Evolutionary conservation across 1,140 invertebrate genomes (phyloP).

Genomic region (Maniola jurtina): DNA sequence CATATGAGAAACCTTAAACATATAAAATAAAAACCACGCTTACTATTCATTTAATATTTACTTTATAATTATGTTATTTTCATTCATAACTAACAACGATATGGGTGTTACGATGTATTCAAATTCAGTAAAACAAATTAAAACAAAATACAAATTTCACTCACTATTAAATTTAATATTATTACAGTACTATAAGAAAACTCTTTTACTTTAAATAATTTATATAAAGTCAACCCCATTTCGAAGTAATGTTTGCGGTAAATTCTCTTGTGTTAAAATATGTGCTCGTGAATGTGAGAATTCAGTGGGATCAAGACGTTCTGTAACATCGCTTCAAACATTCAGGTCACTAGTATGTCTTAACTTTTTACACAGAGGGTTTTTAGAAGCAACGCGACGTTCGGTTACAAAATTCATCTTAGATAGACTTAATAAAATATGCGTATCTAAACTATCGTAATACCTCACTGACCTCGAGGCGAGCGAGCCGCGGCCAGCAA

Average conservation of each 20-base stretch:
- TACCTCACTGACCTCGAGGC: slow-evolving; percentile 45
- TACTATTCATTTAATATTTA: slow-evolving; percentile 79
- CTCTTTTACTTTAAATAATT: slow-evolving; percentile 75
- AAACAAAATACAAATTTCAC: slow-evolving; percentile 78
- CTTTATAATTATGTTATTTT: slow-evolving; percentile 79
- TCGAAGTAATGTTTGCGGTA: slow-evolving; percentile 64
- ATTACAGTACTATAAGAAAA: slow-evolving; percentile 77
- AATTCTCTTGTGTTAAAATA: slow-evolving; percentile 62
- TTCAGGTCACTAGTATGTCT: slow-evolving; percentile 79
- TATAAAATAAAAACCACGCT: slow-evolving; percentile 68
- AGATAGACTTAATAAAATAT: slow-evolving; percentile 78
- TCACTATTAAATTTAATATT: slow-evolving; percentile 79
- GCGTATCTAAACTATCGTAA: slow-evolving; percentile 75
- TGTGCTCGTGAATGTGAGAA: slow-evolving; percentile 75
- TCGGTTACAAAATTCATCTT: slow-evolving; percentile 78
- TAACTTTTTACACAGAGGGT: slow-evolving; percentile 77
- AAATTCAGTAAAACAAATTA: slow-evolving; percentile 78
- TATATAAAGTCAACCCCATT: slow-evolving; percentile 75
- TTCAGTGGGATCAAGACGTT: slow-evolving; percentile 72
- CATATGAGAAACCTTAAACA: slow-evolving; percentile 1
- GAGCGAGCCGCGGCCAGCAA: slow-evolving; percentile 22
- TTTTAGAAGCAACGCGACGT: slow-evolving; percentile 71
- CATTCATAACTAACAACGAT: slow-evolving; percentile 79
- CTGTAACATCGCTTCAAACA: slow-evolving; percentile 71
- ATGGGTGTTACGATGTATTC: slow-evolving; percentile 77